phyloP scores from a whole-genome alignment of 2,113 vertebrate species.

The Trogon melanurus region DNA sequence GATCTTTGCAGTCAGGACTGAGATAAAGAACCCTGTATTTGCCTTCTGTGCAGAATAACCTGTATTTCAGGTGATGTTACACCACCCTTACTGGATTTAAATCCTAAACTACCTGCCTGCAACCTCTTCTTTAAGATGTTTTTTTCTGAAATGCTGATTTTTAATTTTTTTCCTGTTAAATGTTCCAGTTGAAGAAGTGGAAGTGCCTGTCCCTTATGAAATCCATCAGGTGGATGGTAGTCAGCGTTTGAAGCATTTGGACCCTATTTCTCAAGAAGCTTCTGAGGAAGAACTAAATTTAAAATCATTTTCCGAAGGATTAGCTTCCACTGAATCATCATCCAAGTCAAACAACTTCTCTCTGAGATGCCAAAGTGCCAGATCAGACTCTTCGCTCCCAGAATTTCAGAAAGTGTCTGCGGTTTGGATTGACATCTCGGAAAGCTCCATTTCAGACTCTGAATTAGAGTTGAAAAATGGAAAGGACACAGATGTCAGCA shows the following conservation, averaged over 20 bases:
- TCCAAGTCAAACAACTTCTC: background rate
- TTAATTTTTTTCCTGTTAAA: background rate
- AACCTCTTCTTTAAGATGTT: background rate
- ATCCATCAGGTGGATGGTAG: background rate
- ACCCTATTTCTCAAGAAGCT: background rate
- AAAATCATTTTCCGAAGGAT: background rate
- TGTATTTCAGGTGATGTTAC: background rate
- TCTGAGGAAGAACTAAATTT: background rate
- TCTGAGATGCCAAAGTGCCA: background rate
- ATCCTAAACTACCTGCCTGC: background rate
- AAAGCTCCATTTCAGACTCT: slow-evolving; percentile 45
- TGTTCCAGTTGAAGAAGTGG: background rate
- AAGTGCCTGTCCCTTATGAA: background rate
- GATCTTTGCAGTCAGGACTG: background rate
- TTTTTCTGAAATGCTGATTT: background rate
- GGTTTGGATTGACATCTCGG: background rate
- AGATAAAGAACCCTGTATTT: background rate
- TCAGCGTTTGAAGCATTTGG: background rate
- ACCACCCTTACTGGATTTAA: background rate
- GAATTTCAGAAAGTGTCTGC: slow-evolving; percentile 73
- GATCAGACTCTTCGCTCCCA: slow-evolving; percentile 16
- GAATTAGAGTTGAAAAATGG: slow-evolving; percentile 14
- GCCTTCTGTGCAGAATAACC: background rate
- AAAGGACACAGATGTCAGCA: slow-evolving; percentile 24
- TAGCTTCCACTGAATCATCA: background rate